Percentiles rank a stretch among this genome's conserved stretches.
Evolutionary conservation across 2,888 invertebrate genomes (phyloP).

Genomic region (Parapristionchus giblindavisi): DNA sequence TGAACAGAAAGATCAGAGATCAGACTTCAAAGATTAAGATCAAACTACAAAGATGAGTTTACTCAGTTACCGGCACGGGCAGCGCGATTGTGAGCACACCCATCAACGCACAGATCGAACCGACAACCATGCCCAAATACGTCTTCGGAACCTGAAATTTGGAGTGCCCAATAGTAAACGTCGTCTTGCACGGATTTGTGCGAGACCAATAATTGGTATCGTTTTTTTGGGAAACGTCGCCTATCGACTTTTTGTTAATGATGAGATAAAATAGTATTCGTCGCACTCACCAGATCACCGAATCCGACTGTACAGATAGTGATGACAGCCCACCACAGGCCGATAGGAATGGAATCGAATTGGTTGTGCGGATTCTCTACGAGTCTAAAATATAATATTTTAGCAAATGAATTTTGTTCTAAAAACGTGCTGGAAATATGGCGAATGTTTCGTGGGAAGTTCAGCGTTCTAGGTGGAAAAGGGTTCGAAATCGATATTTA

Average conservation of each 20-base stretch:
- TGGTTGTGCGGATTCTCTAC: conserved; percentile 62
- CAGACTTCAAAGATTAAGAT: background rate
- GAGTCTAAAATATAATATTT: conserved; percentile 45
- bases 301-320: conserved; percentile 63
- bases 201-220: background rate
- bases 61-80: conserved; percentile 52
- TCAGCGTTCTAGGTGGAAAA: no score
- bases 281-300: conserved; percentile 52
- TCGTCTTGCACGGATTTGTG: no score
- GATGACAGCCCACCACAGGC: conserved; percentile 72
- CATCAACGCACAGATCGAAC: conserved; percentile 59
- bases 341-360: conserved; percentile 71
- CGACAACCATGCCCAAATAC: conserved; percentile 57
- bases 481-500: no score
- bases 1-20: no score
- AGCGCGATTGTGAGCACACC: conserved; percentile 63
- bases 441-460: background rate
- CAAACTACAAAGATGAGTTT: no score
- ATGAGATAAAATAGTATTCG: background rate
- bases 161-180: no score
- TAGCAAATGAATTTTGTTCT: background rate
- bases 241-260: background rate
- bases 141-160: conserved; percentile 54
- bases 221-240: no score
- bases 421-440: background rate